A percentile compares a stretch with the other conserved stretches of the same genome.
Evolutionary conservation across 2,888 invertebrate species (phyloP).

Genomic region (Stenurella melanura): DNA sequence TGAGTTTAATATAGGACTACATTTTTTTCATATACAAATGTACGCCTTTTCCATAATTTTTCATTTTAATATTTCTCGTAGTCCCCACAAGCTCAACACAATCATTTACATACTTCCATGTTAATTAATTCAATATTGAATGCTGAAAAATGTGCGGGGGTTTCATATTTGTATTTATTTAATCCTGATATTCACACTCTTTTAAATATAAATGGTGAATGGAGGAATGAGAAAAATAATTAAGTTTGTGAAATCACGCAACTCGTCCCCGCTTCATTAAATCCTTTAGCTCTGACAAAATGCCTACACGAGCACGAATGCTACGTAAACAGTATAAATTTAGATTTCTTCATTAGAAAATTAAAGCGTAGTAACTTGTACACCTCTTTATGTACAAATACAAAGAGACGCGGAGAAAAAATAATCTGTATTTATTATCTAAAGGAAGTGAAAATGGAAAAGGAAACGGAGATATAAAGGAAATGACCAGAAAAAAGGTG

Average conservation of each 20-base stretch:
- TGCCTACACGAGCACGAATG: constrained; percentile 34
- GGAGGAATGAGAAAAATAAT: constrained; percentile 28
- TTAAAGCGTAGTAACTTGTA: constrained; percentile 33
- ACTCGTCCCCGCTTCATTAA: constrained; percentile 35
- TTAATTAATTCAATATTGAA: background rate
- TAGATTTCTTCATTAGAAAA: constrained; percentile 41
- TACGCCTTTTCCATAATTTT: too few relatives aligned
- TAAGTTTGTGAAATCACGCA: constrained; percentile 43
- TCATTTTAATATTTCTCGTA: background rate
- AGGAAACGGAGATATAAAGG: constrained; percentile 38
- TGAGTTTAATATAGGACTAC: too few relatives aligned
- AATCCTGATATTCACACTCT: constrained; percentile 17
- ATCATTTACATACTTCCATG: background rate
- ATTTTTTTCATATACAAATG: too few relatives aligned
- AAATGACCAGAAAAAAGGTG: constrained; percentile 35
- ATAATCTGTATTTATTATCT: constrained; percentile 42
- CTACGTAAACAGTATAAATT: constrained; percentile 38
- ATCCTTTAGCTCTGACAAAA: constrained; percentile 35
- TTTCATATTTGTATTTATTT: constrained; percentile 16
- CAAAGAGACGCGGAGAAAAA: constrained; percentile 29
- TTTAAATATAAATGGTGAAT: constrained; percentile 31
- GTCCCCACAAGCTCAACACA: background rate
- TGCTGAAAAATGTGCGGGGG: background rate
- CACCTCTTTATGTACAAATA: constrained; percentile 19
- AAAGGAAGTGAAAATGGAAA: constrained; percentile 39